These are phyloP conservation scores for Octodon degus DNA, from an alignment of 2,113 vertebrate genomes.

Conservation along the genomic window DNA sequence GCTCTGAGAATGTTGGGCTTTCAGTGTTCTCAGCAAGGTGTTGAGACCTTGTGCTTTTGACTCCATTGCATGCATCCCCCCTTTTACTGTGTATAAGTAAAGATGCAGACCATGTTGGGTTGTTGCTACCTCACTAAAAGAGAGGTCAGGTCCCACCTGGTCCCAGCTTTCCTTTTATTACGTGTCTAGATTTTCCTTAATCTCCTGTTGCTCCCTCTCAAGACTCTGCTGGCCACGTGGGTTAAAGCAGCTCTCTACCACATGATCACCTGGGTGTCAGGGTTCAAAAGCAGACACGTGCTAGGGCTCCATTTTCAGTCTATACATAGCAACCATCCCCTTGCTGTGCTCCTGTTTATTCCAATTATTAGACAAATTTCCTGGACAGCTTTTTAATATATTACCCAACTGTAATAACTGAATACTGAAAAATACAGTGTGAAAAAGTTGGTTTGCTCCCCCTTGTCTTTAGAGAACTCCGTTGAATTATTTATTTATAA, in stretches of 20 bases:
- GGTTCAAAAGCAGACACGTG: conserved; percentile 38
- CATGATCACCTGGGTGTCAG: neutral
- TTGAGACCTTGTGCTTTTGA: neutral
- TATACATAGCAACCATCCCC: neutral
- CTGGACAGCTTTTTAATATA: neutral
- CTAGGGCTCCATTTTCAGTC: conserved; percentile 13
- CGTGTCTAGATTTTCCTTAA: neutral
- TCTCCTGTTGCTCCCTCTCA: neutral
- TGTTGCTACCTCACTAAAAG: neutral
- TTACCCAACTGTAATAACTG: neutral
- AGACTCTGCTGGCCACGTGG: neutral
- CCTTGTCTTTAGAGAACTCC: conserved; percentile 31
- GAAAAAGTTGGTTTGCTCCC: conserved; percentile 6
- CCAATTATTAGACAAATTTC: neutral
- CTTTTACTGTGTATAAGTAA: neutral
- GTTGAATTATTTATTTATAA: neutral
- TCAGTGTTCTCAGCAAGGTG: too few relatives aligned
- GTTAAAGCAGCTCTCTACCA: neutral
- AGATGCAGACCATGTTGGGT: neutral
- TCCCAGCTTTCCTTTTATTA: neutral
- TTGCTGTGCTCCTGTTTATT: conserved; percentile 15
- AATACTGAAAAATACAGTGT: conserved; percentile 5
- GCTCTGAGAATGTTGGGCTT: neutral
- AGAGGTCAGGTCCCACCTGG: neutral
- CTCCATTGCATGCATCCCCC: neutral